Evolutionary conservation across 2,888 invertebrate species (phyloP).

Genomic region (Agonopterix alstromeriana): DNA sequence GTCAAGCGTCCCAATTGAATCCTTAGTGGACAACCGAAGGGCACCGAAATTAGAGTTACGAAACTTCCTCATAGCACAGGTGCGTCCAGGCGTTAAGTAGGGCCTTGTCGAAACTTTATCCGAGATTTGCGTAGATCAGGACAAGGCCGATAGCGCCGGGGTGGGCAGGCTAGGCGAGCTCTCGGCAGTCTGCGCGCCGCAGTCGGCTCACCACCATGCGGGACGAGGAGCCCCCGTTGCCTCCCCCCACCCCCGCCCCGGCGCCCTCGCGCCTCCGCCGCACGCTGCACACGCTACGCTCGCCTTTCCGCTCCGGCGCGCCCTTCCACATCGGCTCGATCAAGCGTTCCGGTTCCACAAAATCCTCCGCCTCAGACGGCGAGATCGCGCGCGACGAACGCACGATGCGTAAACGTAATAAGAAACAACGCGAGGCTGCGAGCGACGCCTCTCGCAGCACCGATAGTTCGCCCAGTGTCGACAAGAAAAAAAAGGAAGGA

Average conservation of each 20-base stretch:
- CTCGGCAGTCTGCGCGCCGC: conserved; percentile 32
- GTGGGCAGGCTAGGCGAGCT: conserved; percentile 12
- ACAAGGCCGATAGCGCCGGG: conserved; percentile 35
- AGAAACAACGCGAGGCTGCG: conserved; percentile 57
- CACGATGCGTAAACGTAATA: conserved; percentile 72
- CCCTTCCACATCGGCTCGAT: conserved; percentile 71
- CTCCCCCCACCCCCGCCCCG: conserved; percentile 36
- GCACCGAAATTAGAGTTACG: conserved; percentile 2
- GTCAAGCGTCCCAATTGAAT: too few relatives aligned
- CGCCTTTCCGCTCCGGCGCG: conserved; percentile 70
- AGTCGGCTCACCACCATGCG: conserved; percentile 47
- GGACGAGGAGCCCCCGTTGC: conserved; percentile 48
- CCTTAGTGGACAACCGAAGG: not conserved
- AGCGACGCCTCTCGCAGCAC: conserved; percentile 50
- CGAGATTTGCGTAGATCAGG: conserved; percentile 49
- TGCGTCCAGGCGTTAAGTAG: conserved; percentile 4
- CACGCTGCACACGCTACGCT: conserved; percentile 65
- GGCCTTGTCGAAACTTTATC: conserved; percentile 47
- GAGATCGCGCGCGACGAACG: conserved; percentile 66
- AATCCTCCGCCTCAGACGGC: conserved; percentile 67
- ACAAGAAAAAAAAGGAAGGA: conserved; percentile 56
- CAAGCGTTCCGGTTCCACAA: conserved; percentile 61
- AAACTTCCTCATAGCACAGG: conserved; percentile 1
- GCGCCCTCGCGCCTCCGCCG: conserved; percentile 63
- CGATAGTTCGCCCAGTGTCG: conserved; percentile 53